Base-by-base conservation (phyloP, 2,888 invertebrate species). In the Hirtodrosophila histrioides region DNA sequence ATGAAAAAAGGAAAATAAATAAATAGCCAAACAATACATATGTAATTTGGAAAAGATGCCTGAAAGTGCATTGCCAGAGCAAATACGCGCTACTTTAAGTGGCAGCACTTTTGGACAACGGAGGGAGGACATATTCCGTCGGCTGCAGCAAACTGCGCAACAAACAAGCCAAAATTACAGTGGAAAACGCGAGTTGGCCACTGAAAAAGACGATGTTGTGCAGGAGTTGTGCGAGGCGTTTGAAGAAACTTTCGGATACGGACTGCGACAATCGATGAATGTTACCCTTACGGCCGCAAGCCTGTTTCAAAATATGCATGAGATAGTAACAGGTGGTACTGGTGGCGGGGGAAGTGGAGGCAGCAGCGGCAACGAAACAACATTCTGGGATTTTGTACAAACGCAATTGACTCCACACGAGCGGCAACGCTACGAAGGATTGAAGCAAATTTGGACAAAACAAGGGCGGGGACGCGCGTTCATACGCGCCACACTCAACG, bases 401-500 rank as follows among this genome's bases (percentile, higher is more conserved):
- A 93, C 94, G 51, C 96, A 97, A 89, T 92, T 98, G 54, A 98
- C 97, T 11, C 95, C 95, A 90, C 97, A 97, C 90, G 98, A 98
- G 91, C 94, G 95, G 67, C 96, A 97, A 89, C 94, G 98, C 53
- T 98, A 96, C 91, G 93, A 94, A 81, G 93, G 95, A 5, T 92
- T 97, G 64, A 93, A 93, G 70, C 92, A 93, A 65, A 93, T 96
- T 44, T 94, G 93, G 92, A 95, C 95, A 0, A 96, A 96, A 90
- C 76, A 78, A 12, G 92, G 91, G 3, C 88, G 89, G 8, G 89
- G 89, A 0, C 94, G 97, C 86, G 97, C 98, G 24, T 98, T 98
- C 94, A 93, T 99, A 29, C 93, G 98, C 72, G 95, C 97, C 12
- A 93, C 97, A 3, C 93, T 99, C 24, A 99, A 99, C 92, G 99